Base-by-base conservation (phyloP, 2,113 vertebrate genomes). In the Parus major region DNA sequence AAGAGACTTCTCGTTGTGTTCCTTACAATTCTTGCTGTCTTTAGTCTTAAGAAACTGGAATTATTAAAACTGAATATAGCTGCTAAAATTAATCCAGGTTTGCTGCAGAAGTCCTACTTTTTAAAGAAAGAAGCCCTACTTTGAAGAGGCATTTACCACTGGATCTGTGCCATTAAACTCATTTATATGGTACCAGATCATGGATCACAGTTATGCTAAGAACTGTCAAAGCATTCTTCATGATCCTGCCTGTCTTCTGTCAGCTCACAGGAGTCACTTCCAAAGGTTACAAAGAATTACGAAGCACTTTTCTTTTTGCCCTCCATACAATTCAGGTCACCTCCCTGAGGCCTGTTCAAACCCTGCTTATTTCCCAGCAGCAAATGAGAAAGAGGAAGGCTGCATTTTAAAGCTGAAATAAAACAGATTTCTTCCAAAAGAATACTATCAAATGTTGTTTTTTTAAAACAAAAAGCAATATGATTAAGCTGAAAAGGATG, bases 251-350 rank as follows among this genome's bases (percentile, higher is more conserved):
- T 8, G 13, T 52, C 31, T 86, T 56, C 31, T 80, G 41, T 56
- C 64, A 84, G 85, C 10, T 12, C 63, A 29, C 16, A 77, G 72
- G 46, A 93, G n/a, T 66, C 50, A n/a, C 55, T 86, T 80, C 35
- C 60, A 92, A 87, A 85, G 55, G 59, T 80, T 52, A 70, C 56
- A 70, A 75, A 86, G 77, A 75, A 70, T 50, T 60, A 16, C 80
- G 82, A 93, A 75, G 56, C 72, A 68, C 35, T 93, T 39, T 39
- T 93, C 25, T 77, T 71, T 79, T 76, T 87, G 82, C 85, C 76
- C 80, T 89, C 47, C 89, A 59, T 72, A 80, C 85, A 79, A 91
- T 96, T 70, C 90, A 75, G 92, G 96, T 77, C 88, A 91, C 49
- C 47, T 95, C 92, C 90, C 86, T 1, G 22, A 79, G 84, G 92